Percentiles rank a stretch among this genome's conserved stretches.
These are phyloP conservation scores for Scatophagus argus DNA, from an alignment of 2,113 vertebrate genomes.

Conservation along the genomic window DNA sequence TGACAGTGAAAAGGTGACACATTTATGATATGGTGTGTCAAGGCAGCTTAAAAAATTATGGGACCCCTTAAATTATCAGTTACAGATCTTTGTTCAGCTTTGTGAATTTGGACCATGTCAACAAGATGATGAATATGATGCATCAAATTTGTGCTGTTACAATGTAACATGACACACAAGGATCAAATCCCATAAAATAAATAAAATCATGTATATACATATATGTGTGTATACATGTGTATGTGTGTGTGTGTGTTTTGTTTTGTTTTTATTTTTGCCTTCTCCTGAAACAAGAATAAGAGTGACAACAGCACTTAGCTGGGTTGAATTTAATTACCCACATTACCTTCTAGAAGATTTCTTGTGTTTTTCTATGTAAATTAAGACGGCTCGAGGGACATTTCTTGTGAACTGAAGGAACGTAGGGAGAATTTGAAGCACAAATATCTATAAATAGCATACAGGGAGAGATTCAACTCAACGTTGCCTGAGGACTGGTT, in stretches of 20 bases:
- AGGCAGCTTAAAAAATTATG: neutral
- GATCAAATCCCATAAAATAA: neutral
- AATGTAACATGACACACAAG: neutral
- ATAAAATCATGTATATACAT: too few species aligned
- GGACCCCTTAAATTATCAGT: neutral
- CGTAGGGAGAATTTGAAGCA: constrained; percentile 36
- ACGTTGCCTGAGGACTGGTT: constrained; percentile 45
- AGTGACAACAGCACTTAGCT: constrained; percentile 30
- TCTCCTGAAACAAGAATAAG: constrained; percentile 13
- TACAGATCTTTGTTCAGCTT: neutral
- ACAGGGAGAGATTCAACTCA: constrained; percentile 37
- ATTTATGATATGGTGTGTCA: neutral
- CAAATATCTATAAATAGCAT: constrained; percentile 62
- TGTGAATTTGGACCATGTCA: neutral
- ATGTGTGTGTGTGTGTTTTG: too few species aligned
- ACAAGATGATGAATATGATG: neutral
- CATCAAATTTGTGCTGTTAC: neutral
- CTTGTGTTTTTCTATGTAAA: constrained; percentile 51
- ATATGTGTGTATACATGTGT: too few species aligned
- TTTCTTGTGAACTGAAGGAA: constrained; percentile 62
- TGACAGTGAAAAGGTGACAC: constrained; percentile 1
- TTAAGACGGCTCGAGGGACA: constrained; percentile 54
- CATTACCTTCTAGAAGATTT: constrained; percentile 36
- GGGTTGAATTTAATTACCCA: constrained; percentile 55
- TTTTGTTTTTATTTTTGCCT: constrained; percentile 1